phyloP scores from a whole-genome alignment of 2,113 vertebrate genomes.

The Tautogolabrus adspersus region DNA sequence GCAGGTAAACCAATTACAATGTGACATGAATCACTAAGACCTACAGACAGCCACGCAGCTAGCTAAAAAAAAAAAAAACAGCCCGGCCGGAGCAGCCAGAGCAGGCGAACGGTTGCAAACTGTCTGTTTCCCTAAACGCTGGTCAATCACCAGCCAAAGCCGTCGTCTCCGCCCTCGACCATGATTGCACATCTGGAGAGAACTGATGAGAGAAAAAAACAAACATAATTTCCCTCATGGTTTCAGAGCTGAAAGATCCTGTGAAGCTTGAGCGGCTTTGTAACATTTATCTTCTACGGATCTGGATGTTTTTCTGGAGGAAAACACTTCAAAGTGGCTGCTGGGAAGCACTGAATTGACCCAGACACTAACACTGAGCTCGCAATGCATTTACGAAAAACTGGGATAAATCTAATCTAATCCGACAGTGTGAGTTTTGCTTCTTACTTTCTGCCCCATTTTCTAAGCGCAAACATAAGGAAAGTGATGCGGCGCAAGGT shows the following conservation, averaged over 20 bases:
- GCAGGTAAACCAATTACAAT: constrained; percentile 84
- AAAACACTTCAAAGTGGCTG: constrained; percentile 18
- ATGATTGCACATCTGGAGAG: constrained; percentile 58
- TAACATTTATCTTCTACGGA: constrained; percentile 7
- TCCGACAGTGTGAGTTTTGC: constrained; percentile 1
- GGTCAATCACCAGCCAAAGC: constrained; percentile 64
- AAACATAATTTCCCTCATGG: constrained; percentile 28
- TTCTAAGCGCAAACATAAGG: constrained; percentile 37
- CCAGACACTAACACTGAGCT: not conserved
- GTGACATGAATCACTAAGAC: constrained; percentile 83
- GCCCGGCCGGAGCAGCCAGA: constrained; percentile 33
- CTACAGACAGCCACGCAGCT: constrained; percentile 71
- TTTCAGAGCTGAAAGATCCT: constrained; percentile 15
- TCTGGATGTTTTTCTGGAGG: not conserved
- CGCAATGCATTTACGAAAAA: not conserved
- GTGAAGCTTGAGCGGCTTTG: constrained; percentile 8
- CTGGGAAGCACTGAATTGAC: constrained; percentile 8
- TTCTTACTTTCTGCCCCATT: constrained; percentile 11
- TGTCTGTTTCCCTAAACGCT: constrained; percentile 53
- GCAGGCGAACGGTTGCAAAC: constrained; percentile 34
- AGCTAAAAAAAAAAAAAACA: constrained; percentile 12
- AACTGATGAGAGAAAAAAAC: constrained; percentile 35
- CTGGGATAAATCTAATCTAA: constrained; percentile 15
- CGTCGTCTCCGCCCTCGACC: constrained; percentile 38
- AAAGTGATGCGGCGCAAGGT: constrained; percentile 30